Conservation (phyloP, 2,797 vertebrate genomes). For the Urophycis tenuis region DNA sequence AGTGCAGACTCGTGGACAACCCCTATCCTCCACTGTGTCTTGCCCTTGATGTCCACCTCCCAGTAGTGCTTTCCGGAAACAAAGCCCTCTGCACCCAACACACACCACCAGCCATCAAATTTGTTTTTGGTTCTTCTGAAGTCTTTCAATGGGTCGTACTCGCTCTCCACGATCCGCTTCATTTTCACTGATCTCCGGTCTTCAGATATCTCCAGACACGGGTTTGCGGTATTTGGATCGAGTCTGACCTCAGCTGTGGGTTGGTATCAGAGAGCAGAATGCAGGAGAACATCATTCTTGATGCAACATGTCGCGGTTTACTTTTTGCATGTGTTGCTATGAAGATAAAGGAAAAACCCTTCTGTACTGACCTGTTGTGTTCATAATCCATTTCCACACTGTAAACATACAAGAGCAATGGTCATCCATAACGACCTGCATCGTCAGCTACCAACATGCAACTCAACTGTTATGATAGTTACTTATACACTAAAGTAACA, state of each 20-base stretch:
- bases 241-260: constrained; percentile 12
- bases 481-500: background rate
- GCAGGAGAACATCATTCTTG: background rate
- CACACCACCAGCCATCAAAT: constrained; percentile 40
- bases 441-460: background rate
- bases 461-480: background rate
- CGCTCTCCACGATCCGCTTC: constrained; percentile 3
- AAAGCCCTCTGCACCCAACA: constrained; percentile 33
- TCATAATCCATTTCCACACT: constrained; percentile 34
- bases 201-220: constrained; percentile 11
- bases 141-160: background rate
- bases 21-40: constrained; percentile 42
- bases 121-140: background rate
- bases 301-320: background rate
- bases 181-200: constrained; percentile 27
- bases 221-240: constrained; percentile 39
- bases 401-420: constrained; percentile 7
- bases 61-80: constrained; percentile 35
- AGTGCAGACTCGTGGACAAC: constrained; percentile 36
- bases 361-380: constrained; percentile 27
- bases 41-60: constrained; percentile 35
- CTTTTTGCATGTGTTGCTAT: background rate
- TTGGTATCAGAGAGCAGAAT: background rate
- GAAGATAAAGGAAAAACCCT: background rate
- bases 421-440: background rate